Evolutionary conservation across 2,113 vertebrate species (phyloP), one percentile per base, ranked within the genome.

Genomic region (Etheostoma cragini): DNA sequence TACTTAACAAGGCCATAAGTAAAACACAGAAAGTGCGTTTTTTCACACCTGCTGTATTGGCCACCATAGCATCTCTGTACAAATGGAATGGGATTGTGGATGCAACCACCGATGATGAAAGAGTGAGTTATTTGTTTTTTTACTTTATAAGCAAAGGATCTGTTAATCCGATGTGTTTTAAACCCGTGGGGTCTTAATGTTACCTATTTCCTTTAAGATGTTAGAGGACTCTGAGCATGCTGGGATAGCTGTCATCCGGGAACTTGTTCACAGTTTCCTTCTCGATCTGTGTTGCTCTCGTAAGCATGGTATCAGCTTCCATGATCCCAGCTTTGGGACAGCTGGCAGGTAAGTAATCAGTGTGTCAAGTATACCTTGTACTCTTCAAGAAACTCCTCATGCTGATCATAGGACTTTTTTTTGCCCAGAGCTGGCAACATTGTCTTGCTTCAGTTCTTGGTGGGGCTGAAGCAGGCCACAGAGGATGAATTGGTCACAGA

Each of bases 21-120:
- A 99, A 99, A 90, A 99, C 98, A 0, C 97, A 99, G 94, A 99
- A 99, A 77, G 95, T 99, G 19, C 97, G 94, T 1, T 98, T 99
- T 87, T 99, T 99, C 73, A 96, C 95, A 0, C 91, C 95, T 0
- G 94, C 95, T 6, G 24, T 97, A 3, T 76, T 99, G 82, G 93
- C 93, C 87, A 95, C 95, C 72, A 93, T 99, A 0, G 95, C 97
- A 0, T 96, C 97, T 0, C 94, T 99, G 30, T 99, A 99, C 83
- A 91, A 83, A 50, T 99, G 98, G 98, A 97, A 96, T 14, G 98
- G 98, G n/a, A 94, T 97, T 63, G 93, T 91, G 2, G 98, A 99
- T 63, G 96, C 96, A 63, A 90, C 78, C 58, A 76, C 93, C 21
- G 95, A 91, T 17, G 87, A 93, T 5, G 22, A 80, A 17, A 74